phyloP scores from a whole-genome alignment of 2,888 invertebrate genomes.

The Liposcelis brunnea region DNA sequence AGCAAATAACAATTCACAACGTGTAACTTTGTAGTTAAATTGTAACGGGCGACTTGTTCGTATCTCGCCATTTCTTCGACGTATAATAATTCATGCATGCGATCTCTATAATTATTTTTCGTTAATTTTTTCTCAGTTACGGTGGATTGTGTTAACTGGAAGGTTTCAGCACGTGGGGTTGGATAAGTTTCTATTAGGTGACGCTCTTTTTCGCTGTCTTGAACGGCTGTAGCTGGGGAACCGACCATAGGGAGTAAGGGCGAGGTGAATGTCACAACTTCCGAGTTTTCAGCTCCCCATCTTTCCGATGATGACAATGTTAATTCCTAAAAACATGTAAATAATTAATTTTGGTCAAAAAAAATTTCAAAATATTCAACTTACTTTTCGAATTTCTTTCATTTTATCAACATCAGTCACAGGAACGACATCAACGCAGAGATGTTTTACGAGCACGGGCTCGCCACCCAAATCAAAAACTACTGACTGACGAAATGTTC shows the following conservation, averaged over 20 bases:
- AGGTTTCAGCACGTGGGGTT: conserved; percentile 44
- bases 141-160: conserved; percentile 48
- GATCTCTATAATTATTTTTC: conserved; percentile 48
- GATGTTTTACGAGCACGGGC: conserved; percentile 42
- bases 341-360: background rate
- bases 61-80: conserved; percentile 62
- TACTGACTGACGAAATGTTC: conserved; percentile 59
- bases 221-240: conserved; percentile 26
- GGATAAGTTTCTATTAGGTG: conserved; percentile 43
- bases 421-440: conserved; percentile 62
- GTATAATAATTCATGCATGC: conserved; percentile 57
- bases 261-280: conserved; percentile 35
- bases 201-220: conserved; percentile 33
- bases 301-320: conserved; percentile 41
- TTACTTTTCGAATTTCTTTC: conserved; percentile 42
- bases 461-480: conserved; percentile 55
- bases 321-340: conserved; percentile 21
- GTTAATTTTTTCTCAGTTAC: conserved; percentile 42
- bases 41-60: conserved; percentile 50
- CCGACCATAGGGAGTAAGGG: conserved; percentile 29
- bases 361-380: too few relatives aligned
- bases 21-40: conserved; percentile 42
- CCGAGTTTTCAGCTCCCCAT: conserved; percentile 38
- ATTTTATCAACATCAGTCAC: conserved; percentile 44
- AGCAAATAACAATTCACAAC: conserved; percentile 49